A percentile compares a stretch with the other conserved stretches of the same genome.
Conservation (phyloP, 2,888 invertebrate genomes). For the Perizoma affinitatum region DNA sequence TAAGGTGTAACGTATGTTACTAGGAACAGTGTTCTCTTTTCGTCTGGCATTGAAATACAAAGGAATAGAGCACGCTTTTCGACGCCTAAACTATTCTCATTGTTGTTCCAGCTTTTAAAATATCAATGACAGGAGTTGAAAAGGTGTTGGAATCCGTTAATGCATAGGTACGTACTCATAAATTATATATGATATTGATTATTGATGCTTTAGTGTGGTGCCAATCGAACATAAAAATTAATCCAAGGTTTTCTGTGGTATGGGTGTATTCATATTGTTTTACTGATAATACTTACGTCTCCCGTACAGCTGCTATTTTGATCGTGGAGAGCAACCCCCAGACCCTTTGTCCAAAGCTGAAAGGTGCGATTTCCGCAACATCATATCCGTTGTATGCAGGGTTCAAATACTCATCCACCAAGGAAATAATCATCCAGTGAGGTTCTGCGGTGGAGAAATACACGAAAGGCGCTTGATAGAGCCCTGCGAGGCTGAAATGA, state of each 20-base stretch:
- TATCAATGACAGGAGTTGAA: too few relatives aligned
- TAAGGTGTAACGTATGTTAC: slow-evolving; percentile 36
- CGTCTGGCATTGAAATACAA: slow-evolving; percentile 24
- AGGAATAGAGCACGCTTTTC: too few relatives aligned
- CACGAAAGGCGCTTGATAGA: slow-evolving; percentile 55
- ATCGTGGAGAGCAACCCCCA: slow-evolving; percentile 45
- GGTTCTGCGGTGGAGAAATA: slow-evolving; percentile 57
- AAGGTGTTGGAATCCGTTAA: too few relatives aligned
- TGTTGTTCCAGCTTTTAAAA: too few relatives aligned
- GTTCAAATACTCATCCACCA: slow-evolving; percentile 57
- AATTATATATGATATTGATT: too few relatives aligned
- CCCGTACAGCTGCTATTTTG: slow-evolving; percentile 18
- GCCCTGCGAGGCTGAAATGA: slow-evolving; percentile 49
- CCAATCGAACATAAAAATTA: too few relatives aligned
- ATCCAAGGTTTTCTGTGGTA: slow-evolving; percentile 39
- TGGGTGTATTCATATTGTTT: neutral
- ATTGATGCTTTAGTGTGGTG: slow-evolving; percentile 25
- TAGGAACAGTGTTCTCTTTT: too few relatives aligned
- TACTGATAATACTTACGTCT: slow-evolving; percentile 38
- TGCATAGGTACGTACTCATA: too few relatives aligned
- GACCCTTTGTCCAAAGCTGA: slow-evolving; percentile 54
- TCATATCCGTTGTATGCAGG: slow-evolving; percentile 54
- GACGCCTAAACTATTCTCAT: too few relatives aligned
- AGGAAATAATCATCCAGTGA: slow-evolving; percentile 50
- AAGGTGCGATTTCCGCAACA: slow-evolving; percentile 45